A percentile compares a stretch with the other conserved stretches of the same genome.
Conservation (phyloP, 2,113 vertebrate species). For the Anoplopoma fimbria region DNA sequence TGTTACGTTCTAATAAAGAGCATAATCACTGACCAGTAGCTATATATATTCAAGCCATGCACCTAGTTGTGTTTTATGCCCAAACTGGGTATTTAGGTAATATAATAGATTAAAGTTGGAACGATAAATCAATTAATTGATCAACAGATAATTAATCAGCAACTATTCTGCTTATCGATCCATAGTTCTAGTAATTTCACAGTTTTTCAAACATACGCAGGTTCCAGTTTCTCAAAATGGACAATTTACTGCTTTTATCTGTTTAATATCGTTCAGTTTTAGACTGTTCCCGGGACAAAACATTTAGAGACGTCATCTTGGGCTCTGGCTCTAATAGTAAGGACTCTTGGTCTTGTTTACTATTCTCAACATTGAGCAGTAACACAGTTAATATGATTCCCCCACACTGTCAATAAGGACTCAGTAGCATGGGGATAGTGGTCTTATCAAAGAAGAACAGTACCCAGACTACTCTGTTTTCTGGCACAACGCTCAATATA, state of each 20-base stretch:
- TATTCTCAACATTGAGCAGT: background rate
- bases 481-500: constrained; percentile 47
- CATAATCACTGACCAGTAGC: background rate
- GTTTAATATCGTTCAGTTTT: background rate
- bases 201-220: background rate
- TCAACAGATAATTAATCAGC: background rate
- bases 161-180: background rate
- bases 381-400: constrained; percentile 14
- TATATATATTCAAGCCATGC: background rate
- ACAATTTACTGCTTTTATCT: background rate
- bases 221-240: background rate
- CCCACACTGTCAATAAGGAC: constrained; percentile 8
- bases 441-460: constrained; percentile 8
- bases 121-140: background rate
- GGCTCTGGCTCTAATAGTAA: background rate
- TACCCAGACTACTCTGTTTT: background rate
- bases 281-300: background rate
- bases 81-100: background rate
- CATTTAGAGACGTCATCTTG: background rate
- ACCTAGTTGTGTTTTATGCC: background rate
- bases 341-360: background rate
- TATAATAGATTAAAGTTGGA: background rate
- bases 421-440: background rate
- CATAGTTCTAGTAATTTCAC: background rate
- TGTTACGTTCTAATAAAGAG: background rate